phyloP scores from a whole-genome alignment of 2,888 invertebrate genomes.

The Campoplex capitator region DNA sequence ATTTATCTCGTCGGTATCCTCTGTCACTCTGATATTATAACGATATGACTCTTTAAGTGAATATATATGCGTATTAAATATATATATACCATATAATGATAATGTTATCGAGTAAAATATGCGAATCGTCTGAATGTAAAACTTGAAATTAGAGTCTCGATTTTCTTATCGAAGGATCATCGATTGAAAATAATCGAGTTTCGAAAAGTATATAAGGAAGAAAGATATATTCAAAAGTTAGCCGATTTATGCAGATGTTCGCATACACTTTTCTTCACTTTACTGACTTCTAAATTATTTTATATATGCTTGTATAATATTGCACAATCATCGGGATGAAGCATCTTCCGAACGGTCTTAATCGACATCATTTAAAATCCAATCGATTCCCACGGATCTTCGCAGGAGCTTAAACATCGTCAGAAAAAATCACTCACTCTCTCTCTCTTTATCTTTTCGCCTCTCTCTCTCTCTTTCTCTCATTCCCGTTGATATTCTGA shows the following conservation, averaged over 20 bases:
- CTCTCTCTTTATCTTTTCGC: not conserved
- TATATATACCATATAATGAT: not conserved
- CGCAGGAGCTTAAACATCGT: conserved; percentile 8
- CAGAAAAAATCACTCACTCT: not conserved
- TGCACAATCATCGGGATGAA: conserved; percentile 59
- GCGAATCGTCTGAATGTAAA: not conserved
- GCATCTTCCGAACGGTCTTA: conserved; percentile 62
- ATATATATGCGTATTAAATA: conserved; percentile 11
- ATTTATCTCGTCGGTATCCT: conserved; percentile 22
- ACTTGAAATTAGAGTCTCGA: not conserved
- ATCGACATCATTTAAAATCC: conserved; percentile 67
- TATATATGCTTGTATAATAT: conserved; percentile 20
- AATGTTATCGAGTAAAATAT: not conserved
- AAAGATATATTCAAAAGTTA: not conserved
- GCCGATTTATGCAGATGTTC: not conserved
- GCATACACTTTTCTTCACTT: not conserved
- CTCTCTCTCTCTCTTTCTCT: not conserved
- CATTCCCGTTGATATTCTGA: not conserved
- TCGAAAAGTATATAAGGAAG: not conserved
- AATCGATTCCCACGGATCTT: conserved; percentile 68
- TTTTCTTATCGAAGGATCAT: not conserved
- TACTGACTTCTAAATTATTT: conserved; percentile 16
- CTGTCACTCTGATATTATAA: conserved; percentile 45
- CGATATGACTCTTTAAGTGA: conserved; percentile 20
- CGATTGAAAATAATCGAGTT: not conserved